These are phyloP conservation scores for Tichodroma muraria DNA, from an alignment of 2,113 vertebrate genomes.

Conservation along the genomic window DNA sequence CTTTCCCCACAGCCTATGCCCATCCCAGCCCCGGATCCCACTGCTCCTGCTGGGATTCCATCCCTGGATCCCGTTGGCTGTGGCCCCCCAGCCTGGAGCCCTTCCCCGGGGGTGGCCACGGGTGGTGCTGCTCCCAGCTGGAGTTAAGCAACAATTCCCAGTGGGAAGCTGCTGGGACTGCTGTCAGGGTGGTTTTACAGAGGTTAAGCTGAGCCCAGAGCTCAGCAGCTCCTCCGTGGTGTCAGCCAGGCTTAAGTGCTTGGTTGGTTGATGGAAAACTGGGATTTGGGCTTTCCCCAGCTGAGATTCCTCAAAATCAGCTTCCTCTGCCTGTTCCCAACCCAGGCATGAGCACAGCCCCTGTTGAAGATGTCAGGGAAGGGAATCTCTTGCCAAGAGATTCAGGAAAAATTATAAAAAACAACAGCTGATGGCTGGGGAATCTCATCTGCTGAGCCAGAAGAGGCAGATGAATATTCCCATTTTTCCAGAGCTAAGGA, in stretches of 20 bases:
- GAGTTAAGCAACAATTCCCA: background rate
- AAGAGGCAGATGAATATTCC: background rate
- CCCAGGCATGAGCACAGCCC: background rate
- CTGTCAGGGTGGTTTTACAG: background rate
- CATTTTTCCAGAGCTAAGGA: background rate
- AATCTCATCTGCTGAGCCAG: background rate
- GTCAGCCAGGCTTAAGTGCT: background rate
- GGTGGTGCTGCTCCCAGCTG: background rate
- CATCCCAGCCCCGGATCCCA: background rate
- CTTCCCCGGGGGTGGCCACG: background rate
- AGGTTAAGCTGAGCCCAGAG: background rate
- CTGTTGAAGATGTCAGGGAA: background rate
- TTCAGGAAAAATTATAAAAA: background rate
- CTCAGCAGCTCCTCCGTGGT: background rate
- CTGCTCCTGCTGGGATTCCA: background rate
- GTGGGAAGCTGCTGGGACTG: background rate
- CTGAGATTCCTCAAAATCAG: background rate
- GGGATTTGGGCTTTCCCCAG: background rate
- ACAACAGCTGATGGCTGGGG: background rate
- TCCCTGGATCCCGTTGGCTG: background rate
- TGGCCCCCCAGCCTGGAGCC: background rate
- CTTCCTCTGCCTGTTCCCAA: background rate
- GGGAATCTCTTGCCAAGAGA: background rate
- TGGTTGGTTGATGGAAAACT: background rate
- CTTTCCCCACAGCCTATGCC: background rate